Percentiles rank a stretch among this genome's conserved stretches.
These are phyloP conservation scores for Octopus bimaculoides DNA, from an alignment of 1,140 invertebrate species.

Conservation along the genomic window DNA sequence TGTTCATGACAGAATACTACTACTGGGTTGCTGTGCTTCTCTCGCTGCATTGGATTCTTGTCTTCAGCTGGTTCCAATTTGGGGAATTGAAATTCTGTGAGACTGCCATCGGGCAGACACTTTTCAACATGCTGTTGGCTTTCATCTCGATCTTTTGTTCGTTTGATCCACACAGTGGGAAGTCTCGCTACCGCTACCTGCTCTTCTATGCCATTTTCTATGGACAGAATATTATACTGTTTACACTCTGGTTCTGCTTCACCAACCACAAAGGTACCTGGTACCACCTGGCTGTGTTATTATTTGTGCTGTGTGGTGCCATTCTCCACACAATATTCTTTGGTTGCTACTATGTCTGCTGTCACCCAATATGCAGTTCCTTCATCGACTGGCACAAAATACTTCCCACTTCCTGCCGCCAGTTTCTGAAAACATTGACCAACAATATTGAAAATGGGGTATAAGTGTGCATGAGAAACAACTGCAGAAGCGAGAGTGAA, in stretches of 20 bases:
- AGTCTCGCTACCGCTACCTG: constrained; percentile 63
- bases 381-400: too few relatives aligned
- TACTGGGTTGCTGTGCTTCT: constrained; percentile 58
- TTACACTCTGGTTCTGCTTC: constrained; percentile 60
- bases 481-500: too few relatives aligned
- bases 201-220: constrained; percentile 67
- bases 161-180: constrained; percentile 67
- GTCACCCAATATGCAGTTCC: too few relatives aligned
- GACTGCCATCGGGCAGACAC: constrained; percentile 40
- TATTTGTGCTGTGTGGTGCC: constrained; percentile 36
- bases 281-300: constrained; percentile 46
- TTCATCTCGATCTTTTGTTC: constrained; percentile 74
- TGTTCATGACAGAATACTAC: constrained; percentile 61
- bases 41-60: constrained; percentile 70
- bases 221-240: constrained; percentile 65
- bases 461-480: too few relatives aligned
- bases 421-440: too few relatives aligned
- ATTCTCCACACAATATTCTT: constrained; percentile 43
- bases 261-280: constrained; percentile 40
- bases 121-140: constrained; percentile 70
- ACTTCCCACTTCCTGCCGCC: too few relatives aligned
- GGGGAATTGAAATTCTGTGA: constrained; percentile 61
- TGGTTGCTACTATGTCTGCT: constrained; percentile 45
- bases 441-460: too few relatives aligned
- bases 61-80: constrained; percentile 72